phyloP scores from a whole-genome alignment of 2,113 vertebrate genomes.

The Leptosomus discolor region DNA sequence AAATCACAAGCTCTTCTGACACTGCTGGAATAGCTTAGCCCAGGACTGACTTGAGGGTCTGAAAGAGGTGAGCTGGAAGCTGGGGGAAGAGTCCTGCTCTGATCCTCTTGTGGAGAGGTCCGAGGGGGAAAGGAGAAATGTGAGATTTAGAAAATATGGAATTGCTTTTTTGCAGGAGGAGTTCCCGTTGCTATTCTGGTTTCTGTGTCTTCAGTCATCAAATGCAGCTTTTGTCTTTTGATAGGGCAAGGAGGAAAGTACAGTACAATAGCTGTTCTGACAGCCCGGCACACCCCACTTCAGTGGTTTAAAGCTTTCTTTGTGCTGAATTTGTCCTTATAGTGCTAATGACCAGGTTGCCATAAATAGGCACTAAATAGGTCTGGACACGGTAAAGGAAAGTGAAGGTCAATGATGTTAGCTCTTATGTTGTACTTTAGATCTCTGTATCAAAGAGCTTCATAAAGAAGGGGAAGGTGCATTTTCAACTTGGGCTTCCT shows the following conservation, averaged over 20 bases:
- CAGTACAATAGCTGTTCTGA: slow-evolving; percentile 30
- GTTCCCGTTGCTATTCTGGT: slow-evolving; percentile 4
- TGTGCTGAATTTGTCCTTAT: slow-evolving; percentile 32
- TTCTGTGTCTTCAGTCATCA: slow-evolving; percentile 47
- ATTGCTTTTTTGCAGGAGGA: neutral
- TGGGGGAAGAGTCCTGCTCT: neutral
- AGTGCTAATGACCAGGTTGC: slow-evolving; percentile 52
- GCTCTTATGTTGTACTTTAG: neutral
- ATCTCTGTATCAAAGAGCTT: slow-evolving; percentile 29
- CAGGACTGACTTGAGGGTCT: neutral
- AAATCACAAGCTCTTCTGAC: neutral
- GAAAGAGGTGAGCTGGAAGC: neutral
- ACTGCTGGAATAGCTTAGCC: neutral
- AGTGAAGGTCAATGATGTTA: neutral
- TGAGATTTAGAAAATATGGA: neutral
- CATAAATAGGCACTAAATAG: slow-evolving; percentile 53
- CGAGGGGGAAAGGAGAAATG: neutral
- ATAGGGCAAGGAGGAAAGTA: neutral
- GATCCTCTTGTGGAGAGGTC: neutral
- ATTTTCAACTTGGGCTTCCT: slow-evolving; percentile 2
- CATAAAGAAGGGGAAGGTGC: neutral
- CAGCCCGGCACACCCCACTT: slow-evolving; percentile 1
- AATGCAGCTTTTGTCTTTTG: slow-evolving; percentile 46
- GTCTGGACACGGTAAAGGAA: neutral
- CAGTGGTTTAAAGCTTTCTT: slow-evolving; percentile 47